Conservation (phyloP, 2,797 vertebrate species). For the Platalea minor region DNA sequence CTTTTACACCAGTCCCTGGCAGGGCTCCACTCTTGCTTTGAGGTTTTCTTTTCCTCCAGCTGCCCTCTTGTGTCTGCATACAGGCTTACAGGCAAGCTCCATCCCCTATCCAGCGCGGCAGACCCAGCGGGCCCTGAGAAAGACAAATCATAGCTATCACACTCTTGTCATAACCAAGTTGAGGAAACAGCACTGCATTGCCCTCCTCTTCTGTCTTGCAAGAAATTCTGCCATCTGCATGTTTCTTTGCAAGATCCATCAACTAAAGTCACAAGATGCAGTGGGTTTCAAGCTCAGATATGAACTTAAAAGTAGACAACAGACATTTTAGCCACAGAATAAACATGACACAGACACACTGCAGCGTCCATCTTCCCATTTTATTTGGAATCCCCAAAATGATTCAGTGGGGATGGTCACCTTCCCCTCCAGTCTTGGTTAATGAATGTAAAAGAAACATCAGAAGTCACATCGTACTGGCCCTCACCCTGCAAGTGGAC, state of each 20-base stretch:
- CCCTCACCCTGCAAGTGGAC: not conserved
- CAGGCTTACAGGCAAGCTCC: not conserved
- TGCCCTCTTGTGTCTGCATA: not conserved
- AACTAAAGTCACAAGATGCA: not conserved
- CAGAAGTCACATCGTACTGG: not conserved
- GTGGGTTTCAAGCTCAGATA: fast-evolving
- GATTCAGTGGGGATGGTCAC: not conserved
- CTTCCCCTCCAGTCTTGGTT: not conserved
- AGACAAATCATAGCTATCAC: not conserved
- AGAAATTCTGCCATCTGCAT: not conserved
- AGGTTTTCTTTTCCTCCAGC: not conserved
- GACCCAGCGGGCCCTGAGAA: fast-evolving
- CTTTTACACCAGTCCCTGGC: not conserved
- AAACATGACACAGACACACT: not conserved
- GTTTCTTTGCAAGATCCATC: not conserved
- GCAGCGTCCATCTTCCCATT: not conserved
- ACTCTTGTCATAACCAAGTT: not conserved
- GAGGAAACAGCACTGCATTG: not conserved
- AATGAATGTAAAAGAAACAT: not conserved
- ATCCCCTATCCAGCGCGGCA: fast-evolving
- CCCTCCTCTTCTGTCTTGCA: not conserved
- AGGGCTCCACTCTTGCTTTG: not conserved
- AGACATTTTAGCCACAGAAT: not conserved
- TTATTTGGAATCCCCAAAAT: slow-evolving; percentile 42
- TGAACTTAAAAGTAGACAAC: not conserved